phyloP scores from a whole-genome alignment of 2,113 vertebrate species.

The Daboia siamensis region DNA sequence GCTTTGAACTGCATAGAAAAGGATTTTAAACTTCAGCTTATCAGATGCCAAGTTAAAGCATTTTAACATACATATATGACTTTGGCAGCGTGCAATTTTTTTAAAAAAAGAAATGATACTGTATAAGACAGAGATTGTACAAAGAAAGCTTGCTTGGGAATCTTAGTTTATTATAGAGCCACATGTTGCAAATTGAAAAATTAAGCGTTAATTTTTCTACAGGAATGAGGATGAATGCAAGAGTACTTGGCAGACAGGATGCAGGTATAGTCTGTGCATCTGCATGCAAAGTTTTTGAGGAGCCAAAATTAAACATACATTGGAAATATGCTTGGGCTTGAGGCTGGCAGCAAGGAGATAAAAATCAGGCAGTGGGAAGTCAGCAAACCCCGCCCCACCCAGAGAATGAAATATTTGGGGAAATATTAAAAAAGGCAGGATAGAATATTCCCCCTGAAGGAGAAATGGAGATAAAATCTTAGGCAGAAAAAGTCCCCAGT shows the following conservation, averaged over 20 bases:
- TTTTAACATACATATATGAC: neutral
- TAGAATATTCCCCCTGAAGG: too few species aligned
- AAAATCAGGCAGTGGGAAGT: neutral
- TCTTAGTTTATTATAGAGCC: neutral
- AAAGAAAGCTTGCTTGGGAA: neutral
- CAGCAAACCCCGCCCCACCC: too few species aligned
- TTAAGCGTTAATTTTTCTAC: neutral
- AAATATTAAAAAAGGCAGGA: too few species aligned
- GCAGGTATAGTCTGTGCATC: neutral
- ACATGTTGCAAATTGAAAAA: slow-evolving; percentile 9
- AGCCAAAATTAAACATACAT: neutral
- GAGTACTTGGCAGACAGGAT: neutral
- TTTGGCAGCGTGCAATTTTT: neutral
- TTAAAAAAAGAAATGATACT: slow-evolving; percentile 24
- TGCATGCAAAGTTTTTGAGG: neutral
- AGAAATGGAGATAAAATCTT: too few species aligned
- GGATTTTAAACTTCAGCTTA: slow-evolving; percentile 2
- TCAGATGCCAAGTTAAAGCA: slow-evolving; percentile 7
- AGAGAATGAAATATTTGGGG: too few species aligned
- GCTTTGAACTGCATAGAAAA: slow-evolving; percentile 22
- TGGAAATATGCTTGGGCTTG: neutral
- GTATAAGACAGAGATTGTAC: neutral
- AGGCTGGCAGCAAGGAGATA: neutral
- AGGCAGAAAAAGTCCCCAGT: too few species aligned
- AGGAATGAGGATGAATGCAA: neutral